Base-by-base conservation (phyloP, 2,797 vertebrate species). In the Scyliorhinus canicula region DNA sequence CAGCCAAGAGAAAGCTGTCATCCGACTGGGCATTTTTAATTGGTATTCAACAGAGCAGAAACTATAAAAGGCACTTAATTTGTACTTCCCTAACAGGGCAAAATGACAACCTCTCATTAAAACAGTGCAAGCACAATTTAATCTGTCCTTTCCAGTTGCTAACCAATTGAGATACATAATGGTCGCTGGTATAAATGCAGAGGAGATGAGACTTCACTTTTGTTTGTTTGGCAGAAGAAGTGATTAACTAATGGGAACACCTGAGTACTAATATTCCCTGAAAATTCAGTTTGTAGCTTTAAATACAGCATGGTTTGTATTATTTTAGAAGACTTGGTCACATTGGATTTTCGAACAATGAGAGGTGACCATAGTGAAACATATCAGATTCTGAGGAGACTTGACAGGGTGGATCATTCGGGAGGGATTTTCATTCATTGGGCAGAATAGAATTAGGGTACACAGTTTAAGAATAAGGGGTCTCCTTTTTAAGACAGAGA, bases 41-140 rank as follows among this genome's bases (percentile, higher is more conserved):
- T 69, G 63, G 60, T 93, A 93, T 93, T 93, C 91, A 93, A 93
- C 91, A 31, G 91, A 67, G 91, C 91, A 67, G 63, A 93, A 93
- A 69, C 91, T 93, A 93, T 93, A 93, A 67, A 93, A 93, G 91
- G 63, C 63, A 67, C 40, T 67, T 93, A 93, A 93, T 93, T 93
- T 65, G 63, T 67, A 93, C 91, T 93, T 93, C 91, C 40, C 24
- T 93, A 93, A 93, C 60, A 67, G 40, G 60, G 47, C 91, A 67
- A 93, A 93, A 93, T 93, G 91, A 93, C 91, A 93, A 93, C 91
- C 91, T 40, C 91, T 93, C 60, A 93, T 93, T 93, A 93, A 93
- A 65, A 67, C 63, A 93, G 60, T 67, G 57, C 91, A 93, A 44
- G 91, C 91, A 47, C 63, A 93, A 93, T 44, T 93, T 93, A 93